Base-by-base conservation (phyloP, 2,113 vertebrate genomes). In the Oceanites oceanicus region DNA sequence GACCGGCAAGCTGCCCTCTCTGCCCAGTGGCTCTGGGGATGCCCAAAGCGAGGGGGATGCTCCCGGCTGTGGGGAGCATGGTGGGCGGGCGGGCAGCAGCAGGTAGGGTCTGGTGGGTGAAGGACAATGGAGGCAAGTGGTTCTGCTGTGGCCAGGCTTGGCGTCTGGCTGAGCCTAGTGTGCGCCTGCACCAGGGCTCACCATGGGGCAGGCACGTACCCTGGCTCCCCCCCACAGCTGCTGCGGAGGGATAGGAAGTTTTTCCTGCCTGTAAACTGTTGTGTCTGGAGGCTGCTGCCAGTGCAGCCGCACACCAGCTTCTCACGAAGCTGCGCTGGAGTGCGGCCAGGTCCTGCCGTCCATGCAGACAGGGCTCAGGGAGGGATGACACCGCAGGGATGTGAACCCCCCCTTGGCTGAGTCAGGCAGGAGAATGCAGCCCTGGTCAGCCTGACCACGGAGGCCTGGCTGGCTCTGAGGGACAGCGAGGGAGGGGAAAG, bases 51-150 rank as follows among this genome's bases (percentile, higher is more conserved):
- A 55, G 63, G 25, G 17, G 34, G 38, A 66, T 77, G n/a, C 27
- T 49, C n/a, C 40, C 0, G 0, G 2, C 9, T 94, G 22, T 1
- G 0, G 38, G 11, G 13, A 30, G 11, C 30, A 36, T 3, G 19
- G n/a, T 2, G n/a, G 27, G 6, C 30, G 19, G 2, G 1, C 40
- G 15, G 13, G 10, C 20, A 52, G 56, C 40, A 77, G 56, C 47
- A 45, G 27, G 11, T 23, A 26, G 20, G 29, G 15, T 29, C 44
- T 50, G 53, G 38, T 19, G 32, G 27, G 22, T 55, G 52, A 72
- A 38, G 34, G 22, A 65, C 0, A 4, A 45, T 19, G 11, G 45
- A 42, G 30, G 5, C 34, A 73, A 75, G n/a, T 3, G 16, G 27
- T 74, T 49, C 30, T 0, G 2, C 40, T 26, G 40, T 16, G 83